Evolutionary conservation across 2,113 vertebrate species (phyloP).

Genomic region (Chlorodrepanis virens): DNA sequence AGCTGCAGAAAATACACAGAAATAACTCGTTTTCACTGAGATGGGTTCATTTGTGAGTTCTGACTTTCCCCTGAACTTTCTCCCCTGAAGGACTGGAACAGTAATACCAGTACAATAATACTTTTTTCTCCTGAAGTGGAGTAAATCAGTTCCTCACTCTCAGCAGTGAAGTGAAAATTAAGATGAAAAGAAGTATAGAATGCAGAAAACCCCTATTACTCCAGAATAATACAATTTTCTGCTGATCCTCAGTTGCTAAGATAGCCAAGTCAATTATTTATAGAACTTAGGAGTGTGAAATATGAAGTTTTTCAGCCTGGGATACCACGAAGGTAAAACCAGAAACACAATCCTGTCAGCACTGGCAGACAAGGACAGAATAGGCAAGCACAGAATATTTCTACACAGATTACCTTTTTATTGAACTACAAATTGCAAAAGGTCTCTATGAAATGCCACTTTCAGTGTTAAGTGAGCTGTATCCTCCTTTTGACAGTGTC

Average conservation of each 20-base stretch:
- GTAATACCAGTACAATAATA: not conserved
- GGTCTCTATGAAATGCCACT: not conserved
- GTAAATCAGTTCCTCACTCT: not conserved
- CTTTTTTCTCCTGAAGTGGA: not conserved
- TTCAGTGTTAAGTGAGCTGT: not conserved
- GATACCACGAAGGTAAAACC: slow-evolving; percentile 63
- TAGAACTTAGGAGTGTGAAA: slow-evolving; percentile 66
- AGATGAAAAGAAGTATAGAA: slow-evolving; percentile 66
- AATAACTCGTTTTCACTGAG: not conserved
- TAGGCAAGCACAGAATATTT: slow-evolving; percentile 11
- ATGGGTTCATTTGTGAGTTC: not conserved
- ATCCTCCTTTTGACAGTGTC: not conserved
- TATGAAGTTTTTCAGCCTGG: slow-evolving; percentile 70
- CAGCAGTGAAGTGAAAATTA: slow-evolving; percentile 58
- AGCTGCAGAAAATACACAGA: not conserved
- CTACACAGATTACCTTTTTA: slow-evolving; percentile 23
- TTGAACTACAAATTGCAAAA: slow-evolving; percentile 25
- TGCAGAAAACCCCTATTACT: slow-evolving; percentile 54
- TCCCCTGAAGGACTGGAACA: not conserved
- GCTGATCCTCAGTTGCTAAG: slow-evolving; percentile 59
- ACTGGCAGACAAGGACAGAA: slow-evolving; percentile 44
- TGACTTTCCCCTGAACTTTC: not conserved
- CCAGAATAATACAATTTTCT: slow-evolving; percentile 70
- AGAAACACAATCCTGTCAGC: slow-evolving; percentile 51
- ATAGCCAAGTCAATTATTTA: slow-evolving; percentile 69